phyloP scores from a whole-genome alignment of 2,888 invertebrate species.

The Rhagium mordax region DNA sequence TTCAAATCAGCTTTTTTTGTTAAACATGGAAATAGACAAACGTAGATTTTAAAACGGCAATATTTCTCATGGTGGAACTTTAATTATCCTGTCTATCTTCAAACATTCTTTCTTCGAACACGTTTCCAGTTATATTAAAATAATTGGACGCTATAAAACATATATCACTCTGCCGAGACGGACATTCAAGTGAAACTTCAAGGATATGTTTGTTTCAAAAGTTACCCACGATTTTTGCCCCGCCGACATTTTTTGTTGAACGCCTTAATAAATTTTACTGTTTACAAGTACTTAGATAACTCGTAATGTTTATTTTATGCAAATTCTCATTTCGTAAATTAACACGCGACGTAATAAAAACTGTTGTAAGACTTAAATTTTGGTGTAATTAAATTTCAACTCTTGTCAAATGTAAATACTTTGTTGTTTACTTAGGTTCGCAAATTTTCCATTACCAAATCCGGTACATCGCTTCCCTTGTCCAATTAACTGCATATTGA shows the following conservation, averaged over 20 bases:
- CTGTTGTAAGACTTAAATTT: background rate
- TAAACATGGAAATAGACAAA: too few species aligned
- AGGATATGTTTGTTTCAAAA: background rate
- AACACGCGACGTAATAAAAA: background rate
- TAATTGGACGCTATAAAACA: background rate
- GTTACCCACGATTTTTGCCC: background rate
- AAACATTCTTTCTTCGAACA: background rate
- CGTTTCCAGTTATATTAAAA: background rate
- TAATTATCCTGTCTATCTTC: background rate
- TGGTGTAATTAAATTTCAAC: background rate
- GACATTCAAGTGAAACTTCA: background rate
- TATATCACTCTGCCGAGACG: background rate
- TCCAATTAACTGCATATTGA: too few species aligned
- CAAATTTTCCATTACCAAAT: too few species aligned
- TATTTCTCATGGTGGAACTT: background rate
- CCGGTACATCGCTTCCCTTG: too few species aligned
- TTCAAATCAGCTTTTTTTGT: background rate
- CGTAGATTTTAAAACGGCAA: background rate
- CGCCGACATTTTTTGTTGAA: background rate
- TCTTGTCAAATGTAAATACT: background rate
- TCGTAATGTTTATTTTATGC: background rate
- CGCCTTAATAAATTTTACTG: background rate
- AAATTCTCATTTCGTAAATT: background rate
- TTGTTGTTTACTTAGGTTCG: background rate
- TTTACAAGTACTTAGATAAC: conserved; percentile 2